Evolutionary conservation across 1,140 invertebrate species (phyloP), one percentile per base, ranked within the genome.

Genomic region (Megalonaias nervosa): DNA sequence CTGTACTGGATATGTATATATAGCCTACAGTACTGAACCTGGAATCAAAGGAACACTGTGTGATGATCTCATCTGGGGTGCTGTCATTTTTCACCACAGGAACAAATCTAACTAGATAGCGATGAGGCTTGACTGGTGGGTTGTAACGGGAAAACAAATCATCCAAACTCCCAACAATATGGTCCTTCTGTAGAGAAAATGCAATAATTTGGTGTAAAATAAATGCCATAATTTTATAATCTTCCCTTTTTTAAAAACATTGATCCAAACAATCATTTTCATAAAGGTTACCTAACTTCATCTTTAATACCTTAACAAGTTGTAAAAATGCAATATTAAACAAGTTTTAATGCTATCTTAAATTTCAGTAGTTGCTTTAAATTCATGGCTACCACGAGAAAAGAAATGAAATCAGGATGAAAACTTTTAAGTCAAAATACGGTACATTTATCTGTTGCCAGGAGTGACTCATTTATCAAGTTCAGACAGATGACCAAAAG

Each of bases 21-120:
- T 11, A 48, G 38, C 4, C 6, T 11, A 48, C 1, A 5, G 11
- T 48, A 48, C 38, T 48, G 38, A 48, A 48, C 38, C 38, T 48
- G 38, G 38, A 48, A 48, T 48, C 38, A 48, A 48, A 48, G 38
- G 38, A 48, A 48, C 38, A 48, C 38, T 48, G 38, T 48, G 38
- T 48, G 4, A 48, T 48, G 38, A 48, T 48, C 38, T 48, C 38
- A 48, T 48, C 38, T 9, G 38, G 38, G 38, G 38, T 48, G 38
- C 38, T 48, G 11, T 48, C 38, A 67, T 12, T 31, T 14, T 82
- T 76, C 16, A 88, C 23, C 1, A 89, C 85, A 4, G 89, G 89
- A 15, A 88, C 81, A 81, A 90, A 90, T 69, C 74, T 81, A 16
- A 90, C 61, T 16, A 69, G 84, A 79, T 89, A 90, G 23, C 86